Conservation (phyloP, 1,140 invertebrate genomes). For the Semibalanus balanoides region DNA sequence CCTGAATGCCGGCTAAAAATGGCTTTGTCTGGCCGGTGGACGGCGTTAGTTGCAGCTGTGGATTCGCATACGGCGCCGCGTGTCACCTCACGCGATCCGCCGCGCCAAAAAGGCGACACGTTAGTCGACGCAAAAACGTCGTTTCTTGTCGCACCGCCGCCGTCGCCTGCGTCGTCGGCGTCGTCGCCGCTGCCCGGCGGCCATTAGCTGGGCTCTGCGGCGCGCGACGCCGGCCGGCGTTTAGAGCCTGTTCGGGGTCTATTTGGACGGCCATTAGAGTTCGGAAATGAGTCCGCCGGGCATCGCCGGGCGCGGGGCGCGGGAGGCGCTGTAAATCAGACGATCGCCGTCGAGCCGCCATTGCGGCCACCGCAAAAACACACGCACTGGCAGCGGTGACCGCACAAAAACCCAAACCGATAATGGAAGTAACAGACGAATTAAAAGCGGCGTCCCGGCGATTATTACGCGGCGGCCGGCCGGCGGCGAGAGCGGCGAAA, state of each 20-base stretch:
- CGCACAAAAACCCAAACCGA: neutral
- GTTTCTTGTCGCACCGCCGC: no score
- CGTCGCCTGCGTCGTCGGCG: no score
- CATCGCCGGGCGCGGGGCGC: neutral
- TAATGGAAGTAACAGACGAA: conserved; percentile 1
- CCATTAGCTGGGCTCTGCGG: neutral
- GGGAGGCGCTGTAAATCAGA: neutral
- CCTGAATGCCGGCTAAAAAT: neutral
- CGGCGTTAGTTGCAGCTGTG: neutral
- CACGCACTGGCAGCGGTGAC: neutral
- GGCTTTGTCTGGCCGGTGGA: neutral
- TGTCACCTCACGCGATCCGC: neutral
- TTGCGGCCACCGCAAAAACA: neutral
- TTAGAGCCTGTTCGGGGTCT: neutral
- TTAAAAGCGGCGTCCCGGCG: neutral
- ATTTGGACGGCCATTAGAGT: neutral
- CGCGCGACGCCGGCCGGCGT: neutral
- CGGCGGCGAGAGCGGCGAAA: no score
- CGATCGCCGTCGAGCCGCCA: neutral
- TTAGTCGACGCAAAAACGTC: neutral
- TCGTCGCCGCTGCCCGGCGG: no score
- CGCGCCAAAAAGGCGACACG: neutral
- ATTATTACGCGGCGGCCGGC: neutral
- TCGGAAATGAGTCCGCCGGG: neutral
- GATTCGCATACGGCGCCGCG: neutral